Conservation (phyloP, 1,140 invertebrate species). For the Mya arenaria region DNA sequence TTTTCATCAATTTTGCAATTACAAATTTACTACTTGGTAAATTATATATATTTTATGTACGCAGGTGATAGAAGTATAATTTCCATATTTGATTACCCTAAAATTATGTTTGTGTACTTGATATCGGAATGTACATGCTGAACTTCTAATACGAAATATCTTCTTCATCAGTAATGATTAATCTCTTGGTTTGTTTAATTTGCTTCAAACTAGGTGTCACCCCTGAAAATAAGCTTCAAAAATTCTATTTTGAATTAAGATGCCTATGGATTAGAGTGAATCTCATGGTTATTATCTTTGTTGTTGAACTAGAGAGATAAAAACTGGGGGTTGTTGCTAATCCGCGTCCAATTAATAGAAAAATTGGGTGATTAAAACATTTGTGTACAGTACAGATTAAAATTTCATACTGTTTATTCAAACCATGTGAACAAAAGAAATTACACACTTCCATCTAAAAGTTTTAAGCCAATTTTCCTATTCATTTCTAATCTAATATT, state of each 20-base stretch:
- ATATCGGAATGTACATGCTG: no score
- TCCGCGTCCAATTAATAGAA: conserved; percentile 43
- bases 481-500: conserved; percentile 37
- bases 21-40: no score
- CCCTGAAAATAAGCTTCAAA: neutral
- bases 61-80: no score
- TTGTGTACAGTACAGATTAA: conserved; percentile 53
- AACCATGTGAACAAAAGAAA: conserved; percentile 50
- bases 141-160: no score
- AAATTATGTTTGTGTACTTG: no score
- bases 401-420: conserved; percentile 38
- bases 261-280: neutral
- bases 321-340: neutral
- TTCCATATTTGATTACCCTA: no score
- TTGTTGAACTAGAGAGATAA: neutral
- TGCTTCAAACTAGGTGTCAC: no score
- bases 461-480: conserved; percentile 40
- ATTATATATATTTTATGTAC: no score
- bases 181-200: no score
- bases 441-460: conserved; percentile 42
- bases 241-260: neutral
- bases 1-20: no score
- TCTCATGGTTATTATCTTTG: neutral
- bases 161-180: no score
- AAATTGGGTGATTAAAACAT: conserved; percentile 47